Percentiles rank a stretch among this genome's conserved stretches.
These are phyloP conservation scores for Drosophila aldrichi DNA, from an alignment of 2,888 invertebrate genomes.

Conservation along the genomic window DNA sequence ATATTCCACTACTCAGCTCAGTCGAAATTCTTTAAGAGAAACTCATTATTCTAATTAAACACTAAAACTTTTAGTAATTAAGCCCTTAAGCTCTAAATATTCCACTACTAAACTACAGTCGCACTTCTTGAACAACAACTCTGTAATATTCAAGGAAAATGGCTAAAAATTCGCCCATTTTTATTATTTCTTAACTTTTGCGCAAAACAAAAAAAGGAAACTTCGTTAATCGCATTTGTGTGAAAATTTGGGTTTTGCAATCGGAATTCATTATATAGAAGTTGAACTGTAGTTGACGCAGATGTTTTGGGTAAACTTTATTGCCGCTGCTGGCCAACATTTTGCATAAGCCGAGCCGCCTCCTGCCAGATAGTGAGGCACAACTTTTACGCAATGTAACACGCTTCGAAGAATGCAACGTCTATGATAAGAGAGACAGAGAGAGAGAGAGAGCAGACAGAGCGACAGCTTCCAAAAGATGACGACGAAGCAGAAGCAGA, in stretches of 20 bases:
- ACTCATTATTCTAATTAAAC: neutral
- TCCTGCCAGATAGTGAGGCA: constrained; percentile 10
- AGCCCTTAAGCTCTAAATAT: neutral
- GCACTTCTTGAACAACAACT: neutral
- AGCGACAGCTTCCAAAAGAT: constrained; percentile 21
- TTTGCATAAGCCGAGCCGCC: constrained; percentile 32
- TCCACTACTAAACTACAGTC: neutral
- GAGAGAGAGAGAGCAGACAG: constrained; percentile 11
- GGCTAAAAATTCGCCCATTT: neutral
- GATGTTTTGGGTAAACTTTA: constrained; percentile 26
- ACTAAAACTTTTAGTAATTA: constrained; percentile 1
- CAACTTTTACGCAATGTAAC: constrained; percentile 41
- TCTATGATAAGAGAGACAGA: constrained; percentile 40
- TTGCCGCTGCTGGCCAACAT: constrained; percentile 7
- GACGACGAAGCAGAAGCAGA: neutral
- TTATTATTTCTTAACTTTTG: neutral
- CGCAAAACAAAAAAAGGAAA: neutral
- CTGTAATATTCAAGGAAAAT: neutral
- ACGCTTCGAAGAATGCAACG: constrained; percentile 44
- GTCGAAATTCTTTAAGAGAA: neutral
- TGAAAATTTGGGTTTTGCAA: neutral
- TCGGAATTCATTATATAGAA: constrained; percentile 8
- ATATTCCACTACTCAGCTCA: neutral
- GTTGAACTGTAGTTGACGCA: constrained; percentile 8
- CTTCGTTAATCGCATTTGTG: constrained; percentile 4